Evolutionary conservation across 2,888 invertebrate genomes (phyloP).

Genomic region (Watsonalla cultraria): DNA sequence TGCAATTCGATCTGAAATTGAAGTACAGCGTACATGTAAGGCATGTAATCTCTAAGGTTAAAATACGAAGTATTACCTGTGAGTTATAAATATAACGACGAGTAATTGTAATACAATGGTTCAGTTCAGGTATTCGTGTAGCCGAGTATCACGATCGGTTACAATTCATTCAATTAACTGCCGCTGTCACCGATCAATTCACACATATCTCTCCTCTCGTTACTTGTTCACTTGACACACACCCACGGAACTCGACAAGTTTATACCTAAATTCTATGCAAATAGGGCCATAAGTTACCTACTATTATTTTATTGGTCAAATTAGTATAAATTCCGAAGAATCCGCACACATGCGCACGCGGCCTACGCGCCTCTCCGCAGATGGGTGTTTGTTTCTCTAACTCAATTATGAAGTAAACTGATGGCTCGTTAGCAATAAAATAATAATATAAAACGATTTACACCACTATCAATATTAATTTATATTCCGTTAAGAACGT

Average conservation of each 20-base stretch:
- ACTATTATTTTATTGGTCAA: not conserved
- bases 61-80: too few relatives aligned
- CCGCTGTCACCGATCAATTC: not conserved
- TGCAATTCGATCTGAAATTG: too few relatives aligned
- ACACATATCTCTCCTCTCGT: not conserved
- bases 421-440: conserved; percentile 16
- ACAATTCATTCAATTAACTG: not conserved
- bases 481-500: conserved; percentile 51
- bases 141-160: not conserved
- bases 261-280: too few relatives aligned
- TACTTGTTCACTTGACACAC: not conserved
- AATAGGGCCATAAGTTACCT: not conserved
- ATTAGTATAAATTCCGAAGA: not conserved
- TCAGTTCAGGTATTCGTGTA: not conserved
- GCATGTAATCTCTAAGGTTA: too few relatives aligned
- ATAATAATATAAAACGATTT: conserved; percentile 22
- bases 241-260: not conserved
- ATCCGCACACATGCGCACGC: too few relatives aligned
- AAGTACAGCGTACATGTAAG: too few relatives aligned
- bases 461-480: conserved; percentile 31
- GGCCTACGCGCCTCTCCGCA: not conserved
- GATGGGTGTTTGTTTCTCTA: not conserved
- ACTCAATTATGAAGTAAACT: conserved; percentile 16
- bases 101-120: not conserved
- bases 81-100: not conserved